Evolutionary conservation across 2,113 vertebrate species (phyloP).

Genomic region (Indri indri): DNA sequence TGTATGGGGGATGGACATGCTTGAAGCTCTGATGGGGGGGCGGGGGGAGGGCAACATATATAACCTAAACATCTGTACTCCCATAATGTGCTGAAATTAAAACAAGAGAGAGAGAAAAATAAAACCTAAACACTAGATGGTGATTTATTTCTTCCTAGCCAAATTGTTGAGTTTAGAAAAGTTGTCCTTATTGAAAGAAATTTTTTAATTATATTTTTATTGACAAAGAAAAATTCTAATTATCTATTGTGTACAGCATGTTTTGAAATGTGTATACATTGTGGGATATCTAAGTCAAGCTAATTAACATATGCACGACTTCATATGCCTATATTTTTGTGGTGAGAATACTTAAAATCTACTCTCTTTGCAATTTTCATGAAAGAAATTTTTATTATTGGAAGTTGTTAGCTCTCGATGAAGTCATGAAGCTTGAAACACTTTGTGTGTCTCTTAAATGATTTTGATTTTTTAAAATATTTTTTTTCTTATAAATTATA

Average conservation of each 20-base stretch:
- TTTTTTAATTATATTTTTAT: background rate
- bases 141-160: background rate
- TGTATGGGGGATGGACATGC: no score
- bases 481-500: background rate
- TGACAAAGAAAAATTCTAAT: background rate
- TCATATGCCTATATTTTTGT: background rate
- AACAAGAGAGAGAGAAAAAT: no score
- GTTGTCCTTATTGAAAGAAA: background rate
- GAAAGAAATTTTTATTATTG: background rate
- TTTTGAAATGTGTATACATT: background rate
- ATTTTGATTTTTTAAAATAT: background rate
- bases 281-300: background rate
- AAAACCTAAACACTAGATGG: background rate
- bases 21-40: no score
- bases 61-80: no score
- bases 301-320: background rate
- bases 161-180: background rate
- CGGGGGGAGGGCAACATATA: no score
- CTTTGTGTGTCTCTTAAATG: background rate
- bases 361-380: background rate
- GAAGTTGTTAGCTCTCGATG: background rate
- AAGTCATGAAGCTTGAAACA: background rate
- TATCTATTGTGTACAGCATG: background rate
- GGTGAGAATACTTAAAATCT: background rate
- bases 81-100: no score